Percentiles rank a stretch among this genome's conserved stretches.
Conservation (phyloP, 2,888 invertebrate genomes). For the Toxonevra muliebris region DNA sequence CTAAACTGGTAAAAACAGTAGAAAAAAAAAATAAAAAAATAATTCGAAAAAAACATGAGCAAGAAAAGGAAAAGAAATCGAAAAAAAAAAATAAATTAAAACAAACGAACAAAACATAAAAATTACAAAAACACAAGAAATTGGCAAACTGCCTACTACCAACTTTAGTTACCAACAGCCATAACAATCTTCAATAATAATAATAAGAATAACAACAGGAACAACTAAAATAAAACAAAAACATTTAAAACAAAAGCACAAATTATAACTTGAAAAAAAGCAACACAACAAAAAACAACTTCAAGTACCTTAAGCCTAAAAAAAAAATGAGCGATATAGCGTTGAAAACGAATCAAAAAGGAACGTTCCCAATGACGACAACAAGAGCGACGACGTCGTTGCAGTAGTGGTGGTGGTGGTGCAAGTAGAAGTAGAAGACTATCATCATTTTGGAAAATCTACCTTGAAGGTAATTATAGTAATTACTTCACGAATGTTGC, state of each 20-base stretch:
- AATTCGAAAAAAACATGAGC: background rate
- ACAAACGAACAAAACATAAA: constrained; percentile 40
- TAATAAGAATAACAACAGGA: background rate
- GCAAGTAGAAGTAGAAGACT: constrained; percentile 32
- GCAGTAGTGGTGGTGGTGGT: constrained; percentile 29
- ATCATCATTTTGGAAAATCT: constrained; percentile 61
- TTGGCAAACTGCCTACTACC: constrained; percentile 24
- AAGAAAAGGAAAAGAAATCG: constrained; percentile 26
- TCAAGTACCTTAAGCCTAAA: no score
- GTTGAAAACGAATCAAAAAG: no score
- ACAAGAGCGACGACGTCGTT: constrained; percentile 18
- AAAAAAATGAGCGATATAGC: no score
- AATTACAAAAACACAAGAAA: constrained; percentile 24
- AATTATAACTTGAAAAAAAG: constrained; percentile 7
- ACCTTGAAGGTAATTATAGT: constrained; percentile 64
- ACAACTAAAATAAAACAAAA: constrained; percentile 3
- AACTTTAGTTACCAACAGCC: constrained; percentile 2
- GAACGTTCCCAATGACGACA: background rate
- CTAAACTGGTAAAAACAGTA: no score
- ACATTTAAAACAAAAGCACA: background rate
- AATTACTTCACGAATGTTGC: constrained; percentile 64
- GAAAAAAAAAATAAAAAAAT: background rate
- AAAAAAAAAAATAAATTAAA: constrained; percentile 41
- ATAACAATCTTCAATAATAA: background rate
- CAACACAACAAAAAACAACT: no score